Evolutionary conservation across 2,888 invertebrate species (phyloP), one percentile per base, ranked within the genome.

Genomic region (Microctonus brassicae): DNA sequence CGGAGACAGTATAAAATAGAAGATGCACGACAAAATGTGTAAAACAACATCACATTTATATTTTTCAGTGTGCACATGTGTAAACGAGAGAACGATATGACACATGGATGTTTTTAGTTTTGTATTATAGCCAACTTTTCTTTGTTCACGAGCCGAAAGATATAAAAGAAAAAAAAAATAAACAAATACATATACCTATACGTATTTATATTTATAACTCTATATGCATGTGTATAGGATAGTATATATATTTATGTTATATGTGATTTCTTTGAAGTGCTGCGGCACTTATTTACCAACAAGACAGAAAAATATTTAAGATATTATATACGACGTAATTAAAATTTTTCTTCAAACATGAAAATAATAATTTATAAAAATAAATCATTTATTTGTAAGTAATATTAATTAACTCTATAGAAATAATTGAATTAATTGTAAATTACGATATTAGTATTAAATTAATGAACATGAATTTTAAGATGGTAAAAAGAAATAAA

Each of bases 11-110:
- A n/a, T n/a, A n/a, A n/a, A n/a, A n/a, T n/a, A 17, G 6, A 66
- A 34, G n/a, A 66, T 66, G 34, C 36, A 39, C 65, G 20, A 34
- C n/a, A 26, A 26, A 42, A 26, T 42, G 24, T 29, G 58, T 10
- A 26, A n/a, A 29, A 17, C n/a, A 24, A 63, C 17, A 47, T 39
- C n/a, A 53, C 26, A 33, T 52, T 52, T 55, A n/a, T 13, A 66
- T 22, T 66, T 10, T 55, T 39, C 9, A 13, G 24, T 57, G 57
- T 10, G 39, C 66, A 39, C 36, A 36, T 57, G 66, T 55, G 11
- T n/a, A 17, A 33, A 55, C 29, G 20, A 55, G 34, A 24, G 55
- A 17, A 66, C 57, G 36, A 66, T 66, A 66, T 66, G 57, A 57
- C 66, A 57, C 57, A 57, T 57, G 57, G 57, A 39, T 17, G 24